A percentile compares a stretch with the other conserved stretches of the same genome.
Evolutionary conservation across 2,113 vertebrate genomes (phyloP).

Genomic region (Corvus moneduloides): DNA sequence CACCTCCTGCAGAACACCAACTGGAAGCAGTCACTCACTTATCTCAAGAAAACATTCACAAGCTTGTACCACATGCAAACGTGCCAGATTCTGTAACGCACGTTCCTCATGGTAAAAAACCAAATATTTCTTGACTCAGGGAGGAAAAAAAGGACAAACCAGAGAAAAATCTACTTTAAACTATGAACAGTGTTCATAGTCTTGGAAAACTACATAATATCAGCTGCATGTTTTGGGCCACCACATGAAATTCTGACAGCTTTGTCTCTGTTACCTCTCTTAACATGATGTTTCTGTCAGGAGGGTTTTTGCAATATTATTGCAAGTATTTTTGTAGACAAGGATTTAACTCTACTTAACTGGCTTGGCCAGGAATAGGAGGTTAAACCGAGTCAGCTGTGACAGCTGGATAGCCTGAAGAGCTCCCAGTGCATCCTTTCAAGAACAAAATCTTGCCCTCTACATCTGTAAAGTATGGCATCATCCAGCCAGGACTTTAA

Average conservation of each 20-base stretch:
- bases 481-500: background rate
- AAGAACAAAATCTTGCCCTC: background rate
- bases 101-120: conserved; percentile 4
- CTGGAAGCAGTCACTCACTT: conserved; percentile 45
- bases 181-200: background rate
- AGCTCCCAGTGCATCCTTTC: background rate
- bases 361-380: background rate
- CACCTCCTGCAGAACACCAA: background rate
- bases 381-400: background rate
- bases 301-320: background rate
- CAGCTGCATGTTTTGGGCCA: background rate
- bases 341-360: background rate
- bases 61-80: background rate
- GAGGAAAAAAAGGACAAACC: background rate
- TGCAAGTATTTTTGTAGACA: background rate
- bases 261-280: background rate
- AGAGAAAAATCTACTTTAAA: background rate
- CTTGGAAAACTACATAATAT: background rate
- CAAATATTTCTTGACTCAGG: background rate
- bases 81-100: background rate
- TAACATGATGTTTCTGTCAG: background rate
- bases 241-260: background rate
- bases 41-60: conserved; percentile 44
- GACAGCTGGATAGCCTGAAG: background rate
- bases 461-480: background rate